These are phyloP conservation scores for Andrena flavipes DNA, from an alignment of 2,888 invertebrate species.

Conservation along the genomic window DNA sequence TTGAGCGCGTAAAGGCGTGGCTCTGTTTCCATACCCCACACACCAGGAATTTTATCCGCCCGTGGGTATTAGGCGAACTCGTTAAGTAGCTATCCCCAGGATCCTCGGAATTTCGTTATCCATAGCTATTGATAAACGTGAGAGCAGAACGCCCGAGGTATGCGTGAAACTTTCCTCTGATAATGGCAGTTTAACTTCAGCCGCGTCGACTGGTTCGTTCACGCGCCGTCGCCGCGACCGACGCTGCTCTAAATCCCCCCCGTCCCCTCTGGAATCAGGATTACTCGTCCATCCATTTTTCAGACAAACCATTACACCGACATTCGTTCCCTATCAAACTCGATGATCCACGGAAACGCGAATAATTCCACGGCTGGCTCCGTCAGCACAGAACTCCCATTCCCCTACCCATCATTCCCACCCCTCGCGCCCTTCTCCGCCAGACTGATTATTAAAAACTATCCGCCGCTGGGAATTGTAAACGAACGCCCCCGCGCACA, in stretches of 20 bases:
- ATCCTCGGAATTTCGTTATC: slow-evolving; percentile 16
- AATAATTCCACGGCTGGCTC: too few species aligned
- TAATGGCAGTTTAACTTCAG: background rate
- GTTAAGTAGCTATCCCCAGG: slow-evolving; percentile 17
- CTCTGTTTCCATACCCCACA: background rate
- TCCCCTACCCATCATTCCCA: too few species aligned
- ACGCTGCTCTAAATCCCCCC: background rate
- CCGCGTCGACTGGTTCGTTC: background rate
- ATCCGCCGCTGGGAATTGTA: background rate
- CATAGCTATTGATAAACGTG: background rate
- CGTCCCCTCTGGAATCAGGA: background rate
- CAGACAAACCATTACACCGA: too few species aligned
- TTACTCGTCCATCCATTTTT: too few species aligned
- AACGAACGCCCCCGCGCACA: background rate
- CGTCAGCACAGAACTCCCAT: background rate
- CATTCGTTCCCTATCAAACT: too few species aligned
- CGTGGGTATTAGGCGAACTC: slow-evolving; percentile 5
- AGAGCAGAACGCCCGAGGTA: background rate
- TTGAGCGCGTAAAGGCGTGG: background rate
- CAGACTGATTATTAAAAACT: slow-evolving; percentile 30
- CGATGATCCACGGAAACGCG: too few species aligned
- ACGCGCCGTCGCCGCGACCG: background rate
- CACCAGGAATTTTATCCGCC: slow-evolving; percentile 7
- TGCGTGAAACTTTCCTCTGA: slow-evolving; percentile 10
- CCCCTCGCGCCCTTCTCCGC: background rate